Conservation (phyloP, 2,888 invertebrate species). For the Endotricha flammealis region DNA sequence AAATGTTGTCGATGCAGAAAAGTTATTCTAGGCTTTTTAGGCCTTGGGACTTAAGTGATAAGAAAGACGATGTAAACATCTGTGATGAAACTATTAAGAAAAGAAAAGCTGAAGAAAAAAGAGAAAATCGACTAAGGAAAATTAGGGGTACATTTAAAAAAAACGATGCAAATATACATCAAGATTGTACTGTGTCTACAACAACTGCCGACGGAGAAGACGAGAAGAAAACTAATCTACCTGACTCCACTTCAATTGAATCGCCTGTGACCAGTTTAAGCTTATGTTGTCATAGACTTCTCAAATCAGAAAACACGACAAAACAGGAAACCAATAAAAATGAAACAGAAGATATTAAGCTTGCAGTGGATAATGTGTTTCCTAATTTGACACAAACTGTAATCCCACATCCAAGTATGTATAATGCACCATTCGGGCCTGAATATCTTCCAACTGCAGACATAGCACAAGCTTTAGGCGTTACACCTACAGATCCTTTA, state of each 20-base stretch:
- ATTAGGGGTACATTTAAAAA: slow-evolving; percentile 65
- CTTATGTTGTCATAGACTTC: slow-evolving; percentile 57
- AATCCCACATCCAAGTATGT: slow-evolving; percentile 25
- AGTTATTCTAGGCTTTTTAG: slow-evolving; percentile 77
- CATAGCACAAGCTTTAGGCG: slow-evolving; percentile 66
- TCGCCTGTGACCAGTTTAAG: slow-evolving; percentile 61
- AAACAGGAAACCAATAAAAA: slow-evolving; percentile 9
- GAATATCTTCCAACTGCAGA: slow-evolving; percentile 62
- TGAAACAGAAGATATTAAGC: slow-evolving; percentile 5
- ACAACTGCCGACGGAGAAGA: slow-evolving; percentile 61
- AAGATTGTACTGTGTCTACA: slow-evolving; percentile 79
- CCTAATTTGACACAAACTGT: slow-evolving; percentile 21
- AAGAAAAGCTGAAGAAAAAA: slow-evolving; percentile 45
- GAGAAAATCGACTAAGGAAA: slow-evolving; percentile 64
- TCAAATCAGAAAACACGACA: slow-evolving; percentile 33
- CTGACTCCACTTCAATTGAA: slow-evolving; percentile 20
- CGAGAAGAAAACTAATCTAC: slow-evolving; percentile 23
- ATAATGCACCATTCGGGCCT: slow-evolving; percentile 41
- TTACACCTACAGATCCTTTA: slow-evolving; percentile 64
- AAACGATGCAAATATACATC: slow-evolving; percentile 48
- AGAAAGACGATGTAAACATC: slow-evolving; percentile 26
- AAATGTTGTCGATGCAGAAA: slow-evolving; percentile 58
- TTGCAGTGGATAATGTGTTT: slow-evolving; percentile 10
- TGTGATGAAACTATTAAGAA: slow-evolving; percentile 38
- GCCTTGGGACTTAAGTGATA: slow-evolving; percentile 78